Percentiles rank a stretch among this genome's conserved stretches.
Evolutionary conservation across 2,113 vertebrate species (phyloP).

Genomic region (Paraplagusia blochii): DNA sequence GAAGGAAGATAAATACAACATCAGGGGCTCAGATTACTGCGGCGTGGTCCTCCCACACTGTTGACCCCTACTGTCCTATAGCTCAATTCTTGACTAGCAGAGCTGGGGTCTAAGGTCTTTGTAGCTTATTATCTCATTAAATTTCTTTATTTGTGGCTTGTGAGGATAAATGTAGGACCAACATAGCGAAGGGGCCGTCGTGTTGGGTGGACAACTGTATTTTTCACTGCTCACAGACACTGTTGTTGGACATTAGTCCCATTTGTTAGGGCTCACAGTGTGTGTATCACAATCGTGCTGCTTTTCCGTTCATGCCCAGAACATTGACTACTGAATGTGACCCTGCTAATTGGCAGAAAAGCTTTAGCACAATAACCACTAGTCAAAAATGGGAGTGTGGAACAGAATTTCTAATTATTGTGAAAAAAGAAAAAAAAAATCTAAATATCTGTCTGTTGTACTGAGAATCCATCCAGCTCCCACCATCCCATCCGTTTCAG

Average conservation of each 20-base stretch:
- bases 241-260: background rate
- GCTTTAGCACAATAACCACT: slow-evolving; percentile 3
- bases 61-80: no score
- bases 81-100: slow-evolving; percentile 2
- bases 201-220: background rate
- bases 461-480: no score
- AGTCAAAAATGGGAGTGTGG: background rate
- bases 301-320: background rate
- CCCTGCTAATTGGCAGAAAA: background rate
- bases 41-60: slow-evolving; percentile 10
- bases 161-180: no score
- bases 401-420: background rate
- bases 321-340: background rate
- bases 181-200: no score
- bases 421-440: no score
- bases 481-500: no score
- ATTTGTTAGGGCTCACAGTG: slow-evolving; percentile 13
- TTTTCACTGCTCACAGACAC: background rate
- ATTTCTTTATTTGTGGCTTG: no score
- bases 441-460: no score
- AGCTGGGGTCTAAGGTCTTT: slow-evolving; percentile 7
- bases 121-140: background rate
- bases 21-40: slow-evolving; percentile 13
- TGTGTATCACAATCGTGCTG: background rate
- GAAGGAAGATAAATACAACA: slow-evolving; percentile 32